A percentile compares a stretch with the other conserved stretches of the same genome.
phyloP scores from a whole-genome alignment of 2,888 invertebrate species.

The Tanytarsus gracilentus region DNA sequence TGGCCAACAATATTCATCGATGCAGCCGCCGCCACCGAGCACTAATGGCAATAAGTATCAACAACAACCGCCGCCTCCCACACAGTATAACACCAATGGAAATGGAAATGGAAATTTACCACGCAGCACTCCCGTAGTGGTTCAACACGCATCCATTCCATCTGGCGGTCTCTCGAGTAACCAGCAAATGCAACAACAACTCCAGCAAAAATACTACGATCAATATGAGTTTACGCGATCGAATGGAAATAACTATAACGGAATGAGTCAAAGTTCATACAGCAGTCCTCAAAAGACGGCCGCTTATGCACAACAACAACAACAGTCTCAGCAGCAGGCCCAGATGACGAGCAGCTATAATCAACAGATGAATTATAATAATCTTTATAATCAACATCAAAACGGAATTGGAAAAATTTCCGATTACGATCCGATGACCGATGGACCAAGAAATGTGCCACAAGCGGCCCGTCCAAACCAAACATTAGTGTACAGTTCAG shows the following conservation, averaged over 20 bases:
- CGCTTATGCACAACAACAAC: background rate
- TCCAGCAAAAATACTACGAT: conserved; percentile 34
- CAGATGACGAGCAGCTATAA: conserved; percentile 13
- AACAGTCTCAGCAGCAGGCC: background rate
- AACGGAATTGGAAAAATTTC: conserved; percentile 57
- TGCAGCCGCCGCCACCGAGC: conserved; percentile 34
- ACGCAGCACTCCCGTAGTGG: conserved; percentile 27
- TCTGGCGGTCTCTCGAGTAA: conserved; percentile 25
- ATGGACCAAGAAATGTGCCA: conserved; percentile 58
- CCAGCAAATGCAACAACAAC: conserved; percentile 25
- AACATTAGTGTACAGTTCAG: conserved; percentile 77
- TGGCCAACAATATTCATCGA: conserved; percentile 30
- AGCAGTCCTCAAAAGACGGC: background rate
- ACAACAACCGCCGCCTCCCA: conserved; percentile 30
- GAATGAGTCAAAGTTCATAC: conserved; percentile 21
- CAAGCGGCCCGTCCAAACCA: conserved; percentile 70
- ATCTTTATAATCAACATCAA: conserved; percentile 23
- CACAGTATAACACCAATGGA: conserved; percentile 26
- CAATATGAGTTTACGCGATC: conserved; percentile 37
- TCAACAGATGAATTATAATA: conserved; percentile 27
- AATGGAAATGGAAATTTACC: conserved; percentile 20
- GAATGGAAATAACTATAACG: conserved; percentile 31
- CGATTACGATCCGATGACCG: conserved; percentile 69
- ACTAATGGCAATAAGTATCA: conserved; percentile 23
- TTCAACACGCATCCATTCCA: conserved; percentile 31